Evolutionary conservation across 2,113 vertebrate species (phyloP).

Genomic region (Campylomormyrus tamandua): DNA sequence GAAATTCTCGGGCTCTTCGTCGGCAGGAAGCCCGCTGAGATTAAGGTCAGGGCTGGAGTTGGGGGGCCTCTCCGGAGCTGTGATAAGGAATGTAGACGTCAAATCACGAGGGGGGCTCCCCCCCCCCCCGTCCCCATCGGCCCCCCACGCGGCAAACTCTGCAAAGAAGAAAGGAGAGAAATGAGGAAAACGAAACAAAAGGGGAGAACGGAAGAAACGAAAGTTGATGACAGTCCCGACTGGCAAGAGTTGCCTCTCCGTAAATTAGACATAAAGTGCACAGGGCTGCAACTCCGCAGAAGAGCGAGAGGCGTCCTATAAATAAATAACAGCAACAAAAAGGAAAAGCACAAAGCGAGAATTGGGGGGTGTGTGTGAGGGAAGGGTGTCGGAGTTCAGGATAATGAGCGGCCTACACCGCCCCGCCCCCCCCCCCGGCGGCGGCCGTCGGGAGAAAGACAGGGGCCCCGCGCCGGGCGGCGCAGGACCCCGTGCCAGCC

Average conservation of each 20-base stretch:
- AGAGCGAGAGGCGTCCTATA: conserved; percentile 61
- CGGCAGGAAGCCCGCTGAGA: conserved; percentile 1
- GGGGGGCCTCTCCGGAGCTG: conserved; percentile 6
- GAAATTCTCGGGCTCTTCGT: not conserved
- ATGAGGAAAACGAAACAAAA: conserved; percentile 32
- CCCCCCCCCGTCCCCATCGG: conserved; percentile 17
- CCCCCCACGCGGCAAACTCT: conserved; percentile 13
- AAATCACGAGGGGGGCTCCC: conserved; percentile 42
- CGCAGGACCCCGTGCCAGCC: too few relatives aligned
- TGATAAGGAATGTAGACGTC: conserved; percentile 2
- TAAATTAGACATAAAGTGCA: conserved; percentile 70
- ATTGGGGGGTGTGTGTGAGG: conserved; percentile 28
- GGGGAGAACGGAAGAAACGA: conserved; percentile 26
- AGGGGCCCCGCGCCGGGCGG: too few relatives aligned
- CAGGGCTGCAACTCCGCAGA: conserved; percentile 55
- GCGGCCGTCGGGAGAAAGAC: too few relatives aligned
- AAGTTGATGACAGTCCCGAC: conserved; percentile 60
- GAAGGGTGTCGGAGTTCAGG: conserved; percentile 48
- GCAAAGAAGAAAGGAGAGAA: not conserved
- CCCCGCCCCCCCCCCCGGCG: too few relatives aligned
- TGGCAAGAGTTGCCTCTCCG: conserved; percentile 60
- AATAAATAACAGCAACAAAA: conserved; percentile 63
- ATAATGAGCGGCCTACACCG: too few relatives aligned
- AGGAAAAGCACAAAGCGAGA: conserved; percentile 44
- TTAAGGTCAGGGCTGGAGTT: conserved; percentile 5